These are phyloP conservation scores for Corydoras maculifer DNA, from an alignment of 2,113 vertebrate species.

Conservation along the genomic window DNA sequence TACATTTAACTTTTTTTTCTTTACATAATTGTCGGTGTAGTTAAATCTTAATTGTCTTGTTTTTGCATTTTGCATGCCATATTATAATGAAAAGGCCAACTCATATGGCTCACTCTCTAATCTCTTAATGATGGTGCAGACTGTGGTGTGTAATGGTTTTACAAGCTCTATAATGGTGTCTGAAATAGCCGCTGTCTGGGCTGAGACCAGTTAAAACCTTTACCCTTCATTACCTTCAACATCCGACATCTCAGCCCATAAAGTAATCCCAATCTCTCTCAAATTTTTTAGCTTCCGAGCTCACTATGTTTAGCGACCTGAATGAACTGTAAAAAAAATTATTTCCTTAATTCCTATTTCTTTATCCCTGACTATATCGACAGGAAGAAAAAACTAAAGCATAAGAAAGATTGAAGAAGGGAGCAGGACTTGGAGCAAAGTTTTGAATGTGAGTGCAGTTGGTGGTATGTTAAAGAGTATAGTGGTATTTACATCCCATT, in stretches of 20 bases:
- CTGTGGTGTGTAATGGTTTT: slow-evolving; percentile 42
- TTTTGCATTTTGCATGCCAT: slow-evolving; percentile 1
- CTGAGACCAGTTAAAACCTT: slow-evolving; percentile 38
- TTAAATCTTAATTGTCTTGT: slow-evolving; percentile 2
- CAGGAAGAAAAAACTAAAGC: neutral
- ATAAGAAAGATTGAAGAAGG: slow-evolving; percentile 18
- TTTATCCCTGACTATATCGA: slow-evolving; percentile 12
- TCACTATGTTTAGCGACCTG: slow-evolving; percentile 15
- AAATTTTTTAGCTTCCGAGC: slow-evolving; percentile 17
- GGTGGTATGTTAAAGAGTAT: slow-evolving; percentile 46
- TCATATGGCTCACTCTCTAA: slow-evolving; percentile 40
- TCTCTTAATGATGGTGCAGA: slow-evolving; percentile 45
- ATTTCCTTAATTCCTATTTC: slow-evolving; percentile 15
- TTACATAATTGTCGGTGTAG: slow-evolving; percentile 19
- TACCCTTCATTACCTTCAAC: slow-evolving; percentile 37
- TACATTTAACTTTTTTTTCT: slow-evolving; percentile 8
- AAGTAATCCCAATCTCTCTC: slow-evolving; percentile 4
- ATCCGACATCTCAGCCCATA: slow-evolving; percentile 14
- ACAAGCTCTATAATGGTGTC: slow-evolving; percentile 37
- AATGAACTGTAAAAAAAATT: slow-evolving; percentile 12
- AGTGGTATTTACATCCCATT: slow-evolving; percentile 52
- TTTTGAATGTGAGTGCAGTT: slow-evolving; percentile 42
- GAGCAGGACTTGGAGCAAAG: slow-evolving; percentile 17
- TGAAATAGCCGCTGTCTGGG: slow-evolving; percentile 44
- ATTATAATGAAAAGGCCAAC: slow-evolving; percentile 37